Evolutionary conservation across 2,113 vertebrate genomes (phyloP).

Genomic region (Hucho hucho): DNA sequence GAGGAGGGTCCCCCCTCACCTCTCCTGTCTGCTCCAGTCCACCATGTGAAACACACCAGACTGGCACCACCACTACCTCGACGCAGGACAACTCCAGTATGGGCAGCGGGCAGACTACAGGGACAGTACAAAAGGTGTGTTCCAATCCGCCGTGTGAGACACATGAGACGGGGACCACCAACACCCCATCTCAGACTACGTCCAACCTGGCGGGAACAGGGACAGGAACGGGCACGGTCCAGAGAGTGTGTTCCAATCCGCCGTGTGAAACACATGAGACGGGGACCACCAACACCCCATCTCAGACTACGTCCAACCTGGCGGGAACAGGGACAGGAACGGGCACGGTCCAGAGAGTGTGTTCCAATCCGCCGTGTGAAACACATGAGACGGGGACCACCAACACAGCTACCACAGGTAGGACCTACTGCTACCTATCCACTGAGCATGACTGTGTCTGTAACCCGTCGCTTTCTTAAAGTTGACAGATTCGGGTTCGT

Average conservation of each 20-base stretch:
- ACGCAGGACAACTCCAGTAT: constrained; percentile 67
- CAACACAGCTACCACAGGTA: constrained; percentile 66
- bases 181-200: constrained; percentile 58
- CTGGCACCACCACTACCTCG: constrained; percentile 67
- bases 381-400: constrained; percentile 77
- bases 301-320: constrained; percentile 45
- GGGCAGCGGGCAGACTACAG: constrained; percentile 15
- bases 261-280: constrained; percentile 78
- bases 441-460: no score
- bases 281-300: constrained; percentile 73
- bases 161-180: constrained; percentile 76
- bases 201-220: constrained; percentile 37
- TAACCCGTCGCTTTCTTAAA: no score
- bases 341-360: constrained; percentile 45
- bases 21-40: constrained; percentile 73
- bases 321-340: constrained; percentile 1
- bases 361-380: constrained; percentile 76
- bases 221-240: background rate
- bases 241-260: constrained; percentile 71
- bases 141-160: constrained; percentile 77
- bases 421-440: constrained; percentile 4
- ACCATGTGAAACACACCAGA: constrained; percentile 75
- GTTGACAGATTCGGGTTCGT: constrained; percentile 15
- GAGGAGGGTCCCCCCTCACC: background rate
- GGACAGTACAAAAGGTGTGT: constrained; percentile 58